phyloP scores from a whole-genome alignment of 2,113 vertebrate genomes.

The Proteles cristata region DNA sequence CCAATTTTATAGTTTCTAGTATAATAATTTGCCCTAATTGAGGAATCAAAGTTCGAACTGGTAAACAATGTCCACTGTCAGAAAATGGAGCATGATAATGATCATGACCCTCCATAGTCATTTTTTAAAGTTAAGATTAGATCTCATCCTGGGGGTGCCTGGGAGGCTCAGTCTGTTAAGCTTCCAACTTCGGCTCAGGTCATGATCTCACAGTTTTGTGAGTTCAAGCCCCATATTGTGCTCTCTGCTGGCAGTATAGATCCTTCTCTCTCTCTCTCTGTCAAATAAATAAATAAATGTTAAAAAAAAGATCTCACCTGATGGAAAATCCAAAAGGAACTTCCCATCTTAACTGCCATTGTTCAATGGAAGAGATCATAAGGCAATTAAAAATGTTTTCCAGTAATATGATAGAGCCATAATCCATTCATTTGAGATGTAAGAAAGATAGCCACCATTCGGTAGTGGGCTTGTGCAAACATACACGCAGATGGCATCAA shows the following conservation, averaged over 20 bases:
- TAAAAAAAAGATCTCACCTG: not conserved
- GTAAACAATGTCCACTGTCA: not conserved
- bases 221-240: no score
- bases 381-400: slow-evolving; percentile 7
- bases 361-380: not conserved
- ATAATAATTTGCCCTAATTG: not conserved
- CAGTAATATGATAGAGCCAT: not conserved
- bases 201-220: no score
- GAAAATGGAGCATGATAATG: not conserved
- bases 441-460: not conserved
- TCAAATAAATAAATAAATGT: no score
- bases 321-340: not conserved
- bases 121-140: slow-evolving; percentile 41
- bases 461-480: not conserved
- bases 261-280: no score
- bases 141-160: not conserved
- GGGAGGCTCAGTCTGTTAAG: no score
- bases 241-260: no score
- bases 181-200: no score
- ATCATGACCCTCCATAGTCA: not conserved
- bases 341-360: not conserved
- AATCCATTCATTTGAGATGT: not conserved
- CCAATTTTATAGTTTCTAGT: not conserved
- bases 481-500: not conserved
- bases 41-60: not conserved